Percentiles rank a stretch among this genome's conserved stretches.
Conservation (phyloP, 1,140 invertebrate genomes). For the Polyergus mexicanus region DNA sequence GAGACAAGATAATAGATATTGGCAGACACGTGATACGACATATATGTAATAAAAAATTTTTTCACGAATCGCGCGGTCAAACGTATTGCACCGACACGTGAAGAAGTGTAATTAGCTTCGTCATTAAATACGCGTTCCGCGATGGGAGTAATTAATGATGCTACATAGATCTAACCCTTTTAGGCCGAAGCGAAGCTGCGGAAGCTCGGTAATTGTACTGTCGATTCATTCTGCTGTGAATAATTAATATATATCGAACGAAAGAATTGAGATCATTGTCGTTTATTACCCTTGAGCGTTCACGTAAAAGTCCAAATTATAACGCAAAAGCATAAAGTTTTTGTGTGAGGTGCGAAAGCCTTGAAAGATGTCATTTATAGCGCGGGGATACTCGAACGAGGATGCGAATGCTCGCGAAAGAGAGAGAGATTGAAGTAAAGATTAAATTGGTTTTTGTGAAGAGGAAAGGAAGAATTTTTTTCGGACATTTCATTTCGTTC, state of each 20-base stretch:
- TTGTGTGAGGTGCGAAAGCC: slow-evolving; percentile 26
- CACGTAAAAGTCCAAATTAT: slow-evolving; percentile 16
- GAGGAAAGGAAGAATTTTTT: not conserved
- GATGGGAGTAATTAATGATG: slow-evolving; percentile 51
- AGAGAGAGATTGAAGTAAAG: slow-evolving; percentile 8
- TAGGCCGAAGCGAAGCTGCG: slow-evolving; percentile 35
- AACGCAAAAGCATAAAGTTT: slow-evolving; percentile 12
- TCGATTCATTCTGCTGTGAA: slow-evolving; percentile 27
- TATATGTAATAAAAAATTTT: slow-evolving; percentile 25
- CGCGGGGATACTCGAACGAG: slow-evolving; percentile 29
- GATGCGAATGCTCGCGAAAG: slow-evolving; percentile 1
- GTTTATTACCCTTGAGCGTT: slow-evolving; percentile 27
- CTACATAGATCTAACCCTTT: slow-evolving; percentile 42
- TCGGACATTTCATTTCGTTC: not conserved
- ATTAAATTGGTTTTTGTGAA: slow-evolving; percentile 32
- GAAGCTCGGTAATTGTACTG: slow-evolving; percentile 41
- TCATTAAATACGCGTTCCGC: slow-evolving; percentile 27
- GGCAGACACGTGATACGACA: not conserved
- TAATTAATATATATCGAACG: slow-evolving; percentile 57
- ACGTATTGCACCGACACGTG: slow-evolving; percentile 22
- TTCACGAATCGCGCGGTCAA: not conserved
- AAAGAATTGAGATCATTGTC: slow-evolving; percentile 27
- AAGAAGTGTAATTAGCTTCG: slow-evolving; percentile 50
- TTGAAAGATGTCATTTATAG: slow-evolving; percentile 31
- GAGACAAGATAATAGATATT: too few species aligned